Conservation (phyloP, 2,113 vertebrate genomes). For the Lampris megalopsis region DNA sequence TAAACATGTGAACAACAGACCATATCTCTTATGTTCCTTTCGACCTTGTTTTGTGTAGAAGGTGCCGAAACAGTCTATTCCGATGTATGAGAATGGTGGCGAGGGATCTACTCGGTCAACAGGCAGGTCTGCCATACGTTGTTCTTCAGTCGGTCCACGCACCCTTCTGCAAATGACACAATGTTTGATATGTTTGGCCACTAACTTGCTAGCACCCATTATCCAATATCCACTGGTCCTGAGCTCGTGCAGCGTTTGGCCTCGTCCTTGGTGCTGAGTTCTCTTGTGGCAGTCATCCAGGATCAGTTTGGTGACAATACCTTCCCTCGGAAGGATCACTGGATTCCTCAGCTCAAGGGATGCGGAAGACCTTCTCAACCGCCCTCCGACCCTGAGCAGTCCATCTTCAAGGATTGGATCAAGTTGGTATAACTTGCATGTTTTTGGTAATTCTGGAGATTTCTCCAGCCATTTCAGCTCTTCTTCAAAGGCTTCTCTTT, state of each 20-base stretch:
- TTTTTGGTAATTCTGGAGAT: slow-evolving; percentile 7
- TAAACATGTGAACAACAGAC: slow-evolving; percentile 33
- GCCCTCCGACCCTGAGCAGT: no score
- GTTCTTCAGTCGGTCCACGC: slow-evolving; percentile 21
- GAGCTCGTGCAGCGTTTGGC: slow-evolving; percentile 23
- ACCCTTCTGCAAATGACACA: slow-evolving; percentile 37
- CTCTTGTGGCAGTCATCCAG: slow-evolving; percentile 23
- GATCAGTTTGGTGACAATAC: slow-evolving; percentile 24
- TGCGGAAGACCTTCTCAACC: slow-evolving; percentile 13
- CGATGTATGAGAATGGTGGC: slow-evolving; percentile 30
- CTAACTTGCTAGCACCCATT: slow-evolving; percentile 25
- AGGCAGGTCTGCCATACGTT: slow-evolving; percentile 28
- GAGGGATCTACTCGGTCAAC: no score
- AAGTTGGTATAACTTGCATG: slow-evolving; percentile 9
- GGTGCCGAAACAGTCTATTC: slow-evolving; percentile 32
- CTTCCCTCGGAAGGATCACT: slow-evolving; percentile 19
- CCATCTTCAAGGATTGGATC: slow-evolving; percentile 16
- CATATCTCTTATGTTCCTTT: slow-evolving; percentile 23
- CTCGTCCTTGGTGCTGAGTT: slow-evolving; percentile 7
- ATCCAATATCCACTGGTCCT: slow-evolving; percentile 24
- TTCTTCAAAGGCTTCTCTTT: no score
- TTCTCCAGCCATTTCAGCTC: no score
- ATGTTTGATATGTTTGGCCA: slow-evolving; percentile 21
- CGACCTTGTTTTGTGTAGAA: slow-evolving; percentile 24
- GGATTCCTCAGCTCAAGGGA: slow-evolving; percentile 28